Base-by-base conservation (phyloP, 1,140 invertebrate species). In the Leptoteleia sp. region DNA sequence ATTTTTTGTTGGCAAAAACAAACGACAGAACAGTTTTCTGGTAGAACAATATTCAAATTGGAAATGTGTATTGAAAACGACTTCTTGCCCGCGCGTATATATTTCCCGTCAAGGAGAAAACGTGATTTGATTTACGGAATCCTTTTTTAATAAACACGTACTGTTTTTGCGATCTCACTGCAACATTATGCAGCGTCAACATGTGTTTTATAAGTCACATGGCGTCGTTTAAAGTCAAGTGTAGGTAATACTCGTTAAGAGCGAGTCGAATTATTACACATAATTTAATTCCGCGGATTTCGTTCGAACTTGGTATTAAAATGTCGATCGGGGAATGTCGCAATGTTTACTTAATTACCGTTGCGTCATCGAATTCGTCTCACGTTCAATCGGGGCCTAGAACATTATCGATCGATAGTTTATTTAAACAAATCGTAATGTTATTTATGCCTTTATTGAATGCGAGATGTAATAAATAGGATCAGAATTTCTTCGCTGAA, bases 61-160 rank as follows among this genome's bases (percentile, higher is more conserved):
- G 11, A 43, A 52, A 52, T 65, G 37, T 42, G 16, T 11, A 54
- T 65, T 52, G 22, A 65, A 65, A 65, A 16, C 61, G 27, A 19
- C 29, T 40, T 38, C 1, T 55, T 47, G 64, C 13, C 27, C 35
- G 22, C 9, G 37, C 25, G 37, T 70, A 57, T n/a, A n/a, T 59
- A 70, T 72, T 72, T 72, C 13, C 33, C 54, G 43, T 72, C 68
- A 72, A 72, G 67, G 67, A 71, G 55, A 71, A 61, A 71, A 71
- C 45, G 67, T 71, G 67, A 61, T 71, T 61, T 52, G 47, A 71
- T 71, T 52, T 71, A 52, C 67, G 67, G 67, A 71, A 71, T 71
- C 29, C 37, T 37, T 71, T 61, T 61, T 71, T 37, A 71, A 48
- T 61, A 52, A 71, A 61, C 55, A 61, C 55, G 45, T 38, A 50